A percentile compares a stretch with the other conserved stretches of the same genome.
phyloP scores from a whole-genome alignment of 2,888 invertebrate genomes.

The Melangyna quadrimaculata region DNA sequence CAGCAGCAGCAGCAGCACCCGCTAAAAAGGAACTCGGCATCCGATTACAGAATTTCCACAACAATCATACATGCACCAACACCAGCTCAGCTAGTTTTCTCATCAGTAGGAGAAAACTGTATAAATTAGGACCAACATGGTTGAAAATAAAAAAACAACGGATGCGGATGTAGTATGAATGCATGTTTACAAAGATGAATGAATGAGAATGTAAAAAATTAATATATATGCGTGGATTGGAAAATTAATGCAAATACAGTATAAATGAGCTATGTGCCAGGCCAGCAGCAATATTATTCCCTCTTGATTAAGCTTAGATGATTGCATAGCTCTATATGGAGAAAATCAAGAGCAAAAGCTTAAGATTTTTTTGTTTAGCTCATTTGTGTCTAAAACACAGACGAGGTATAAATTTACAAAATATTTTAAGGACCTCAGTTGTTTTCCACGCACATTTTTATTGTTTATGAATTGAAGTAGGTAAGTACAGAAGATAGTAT shows the following conservation, averaged over 20 bases:
- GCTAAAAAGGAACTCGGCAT: constrained; percentile 22
- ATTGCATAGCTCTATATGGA: background rate
- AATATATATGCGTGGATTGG: constrained; percentile 7
- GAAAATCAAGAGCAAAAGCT: constrained; percentile 25
- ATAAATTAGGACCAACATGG: constrained; percentile 11
- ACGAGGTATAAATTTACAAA: background rate
- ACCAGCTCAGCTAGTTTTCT: background rate
- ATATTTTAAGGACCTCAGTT: background rate
- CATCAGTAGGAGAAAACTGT: constrained; percentile 11
- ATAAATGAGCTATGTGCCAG: constrained; percentile 55
- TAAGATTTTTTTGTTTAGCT: background rate
- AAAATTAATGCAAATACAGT: constrained; percentile 64
- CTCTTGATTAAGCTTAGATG: constrained; percentile 30
- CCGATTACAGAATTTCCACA: constrained; percentile 23
- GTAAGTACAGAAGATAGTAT: constrained; percentile 20
- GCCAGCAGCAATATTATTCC: constrained; percentile 21
- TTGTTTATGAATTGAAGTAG: constrained; percentile 14
- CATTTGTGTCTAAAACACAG: background rate
- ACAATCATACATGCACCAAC: constrained; percentile 14
- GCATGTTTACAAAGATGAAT: constrained; percentile 5
- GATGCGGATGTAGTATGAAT: constrained; percentile 16
- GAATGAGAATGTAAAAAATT: background rate
- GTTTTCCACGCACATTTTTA: constrained; percentile 44
- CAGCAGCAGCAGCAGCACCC: background rate
- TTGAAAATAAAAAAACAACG: background rate